phyloP scores from a whole-genome alignment of 2,888 invertebrate genomes.

The Sipha maydis region DNA sequence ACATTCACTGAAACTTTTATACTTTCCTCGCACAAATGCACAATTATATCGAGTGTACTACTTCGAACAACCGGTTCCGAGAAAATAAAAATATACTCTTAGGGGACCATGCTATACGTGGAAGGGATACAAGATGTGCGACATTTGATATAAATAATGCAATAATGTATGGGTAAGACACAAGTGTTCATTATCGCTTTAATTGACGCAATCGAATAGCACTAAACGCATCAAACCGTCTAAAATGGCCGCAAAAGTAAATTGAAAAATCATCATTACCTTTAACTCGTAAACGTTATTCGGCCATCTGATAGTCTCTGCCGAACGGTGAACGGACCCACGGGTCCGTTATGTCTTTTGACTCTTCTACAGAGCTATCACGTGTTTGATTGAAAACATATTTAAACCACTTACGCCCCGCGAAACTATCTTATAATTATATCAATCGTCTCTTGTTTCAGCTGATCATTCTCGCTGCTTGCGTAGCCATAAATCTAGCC shows the following conservation, averaged over 20 bases:
- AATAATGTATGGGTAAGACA: background rate
- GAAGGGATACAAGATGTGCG: too few species aligned
- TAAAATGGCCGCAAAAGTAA: constrained; percentile 35
- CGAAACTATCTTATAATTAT: too few species aligned
- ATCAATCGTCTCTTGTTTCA: background rate
- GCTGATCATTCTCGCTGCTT: constrained; percentile 56
- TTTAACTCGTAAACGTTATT: too few species aligned
- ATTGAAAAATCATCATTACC: background rate
- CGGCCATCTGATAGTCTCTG: too few species aligned
- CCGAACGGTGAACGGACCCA: too few species aligned
- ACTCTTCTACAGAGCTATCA: too few species aligned
- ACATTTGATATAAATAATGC: background rate
- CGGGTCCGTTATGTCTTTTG: too few species aligned
- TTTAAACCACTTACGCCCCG: too few species aligned
- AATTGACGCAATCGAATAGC: background rate
- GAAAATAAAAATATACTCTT: too few species aligned
- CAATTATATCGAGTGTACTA: background rate
- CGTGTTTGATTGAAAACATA: too few species aligned
- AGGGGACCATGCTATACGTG: too few species aligned
- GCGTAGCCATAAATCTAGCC: constrained; percentile 65
- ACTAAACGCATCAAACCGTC: too few species aligned
- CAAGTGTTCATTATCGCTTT: background rate
- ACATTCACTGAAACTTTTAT: background rate
- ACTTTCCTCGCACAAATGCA: background rate
- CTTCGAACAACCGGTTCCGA: background rate